A percentile compares a stretch with the other conserved stretches of the same genome.
These are phyloP conservation scores for Euschistus heros DNA, from an alignment of 1,140 invertebrate species.

Conservation along the genomic window DNA sequence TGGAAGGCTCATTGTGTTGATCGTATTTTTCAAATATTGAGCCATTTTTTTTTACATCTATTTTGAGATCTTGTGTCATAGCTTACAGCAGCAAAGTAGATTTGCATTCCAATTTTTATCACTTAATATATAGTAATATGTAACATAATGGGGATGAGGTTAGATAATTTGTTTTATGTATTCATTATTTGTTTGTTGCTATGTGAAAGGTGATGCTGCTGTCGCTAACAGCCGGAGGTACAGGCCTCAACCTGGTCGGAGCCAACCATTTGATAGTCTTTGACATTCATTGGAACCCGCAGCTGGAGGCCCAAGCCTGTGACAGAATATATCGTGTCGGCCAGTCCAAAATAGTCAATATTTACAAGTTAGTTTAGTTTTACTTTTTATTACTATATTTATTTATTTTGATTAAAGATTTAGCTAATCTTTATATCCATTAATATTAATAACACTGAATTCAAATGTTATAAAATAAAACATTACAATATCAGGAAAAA, in stretches of 20 bases:
- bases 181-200: neutral
- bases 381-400: conserved; percentile 16
- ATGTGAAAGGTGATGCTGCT: conserved; percentile 47
- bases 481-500: too few relatives aligned
- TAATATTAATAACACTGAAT: neutral
- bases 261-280: conserved; percentile 81
- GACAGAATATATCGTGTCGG: conserved; percentile 85
- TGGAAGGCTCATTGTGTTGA: too few relatives aligned
- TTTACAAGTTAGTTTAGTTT: conserved; percentile 58
- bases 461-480: neutral
- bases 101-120: too few relatives aligned
- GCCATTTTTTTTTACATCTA: too few relatives aligned
- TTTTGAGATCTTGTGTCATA: too few relatives aligned
- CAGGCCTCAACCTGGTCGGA: conserved; percentile 81
- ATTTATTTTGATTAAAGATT: conserved; percentile 21
- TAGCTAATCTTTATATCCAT: too few relatives aligned
- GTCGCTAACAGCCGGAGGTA: conserved; percentile 79
- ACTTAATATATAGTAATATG: too few relatives aligned
- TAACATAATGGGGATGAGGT: neutral
- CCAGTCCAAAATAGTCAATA: conserved; percentile 64
- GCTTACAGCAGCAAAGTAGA: too few relatives aligned
- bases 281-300: conserved; percentile 93
- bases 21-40: too few relatives aligned
- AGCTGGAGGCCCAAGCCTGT: conserved; percentile 81
- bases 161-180: neutral